Conservation (phyloP, 92 coral and sea anemone genomes). For the Bergia sp. region DNA sequence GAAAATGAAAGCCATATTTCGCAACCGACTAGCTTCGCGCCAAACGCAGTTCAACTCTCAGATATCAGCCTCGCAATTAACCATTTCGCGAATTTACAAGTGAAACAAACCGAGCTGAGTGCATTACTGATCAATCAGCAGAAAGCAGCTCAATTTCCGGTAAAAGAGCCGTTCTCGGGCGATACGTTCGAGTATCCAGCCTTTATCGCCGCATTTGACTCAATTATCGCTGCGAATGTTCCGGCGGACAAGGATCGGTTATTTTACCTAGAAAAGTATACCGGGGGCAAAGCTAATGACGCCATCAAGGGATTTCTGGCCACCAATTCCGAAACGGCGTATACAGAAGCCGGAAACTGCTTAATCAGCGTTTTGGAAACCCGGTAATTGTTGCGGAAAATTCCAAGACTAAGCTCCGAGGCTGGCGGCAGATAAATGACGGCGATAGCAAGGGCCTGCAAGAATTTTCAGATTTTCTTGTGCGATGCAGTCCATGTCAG, state of each 20-base stretch:
- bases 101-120: slow-evolving; percentile 56
- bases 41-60: not conserved
- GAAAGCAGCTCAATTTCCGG: slow-evolving; percentile 46
- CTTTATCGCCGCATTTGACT: slow-evolving; percentile 48
- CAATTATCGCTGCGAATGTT: slow-evolving; percentile 47
- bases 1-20: not conserved
- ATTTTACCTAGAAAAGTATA: slow-evolving; percentile 45
- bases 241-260: slow-evolving; percentile 33
- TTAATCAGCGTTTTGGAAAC: slow-evolving; percentile 63
- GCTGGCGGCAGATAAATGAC: slow-evolving; percentile 66
- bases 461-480: slow-evolving; percentile 61
- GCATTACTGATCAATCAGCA: slow-evolving; percentile 53
- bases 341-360: slow-evolving; percentile 38
- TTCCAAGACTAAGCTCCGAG: slow-evolving; percentile 59
- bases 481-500: slow-evolving; percentile 55
- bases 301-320: slow-evolving; percentile 47
- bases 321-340: slow-evolving; percentile 44
- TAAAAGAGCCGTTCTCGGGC: slow-evolving; percentile 53
- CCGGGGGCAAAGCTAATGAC: slow-evolving; percentile 43
- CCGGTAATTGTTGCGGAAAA: slow-evolving; percentile 72
- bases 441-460: slow-evolving; percentile 64
- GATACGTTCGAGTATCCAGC: slow-evolving; percentile 58
- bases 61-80: slow-evolving; percentile 31
- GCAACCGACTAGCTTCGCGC: not conserved
- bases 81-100: slow-evolving; percentile 49